phyloP scores from a whole-genome alignment of 2,113 vertebrate genomes.

The Zingel zingel region DNA sequence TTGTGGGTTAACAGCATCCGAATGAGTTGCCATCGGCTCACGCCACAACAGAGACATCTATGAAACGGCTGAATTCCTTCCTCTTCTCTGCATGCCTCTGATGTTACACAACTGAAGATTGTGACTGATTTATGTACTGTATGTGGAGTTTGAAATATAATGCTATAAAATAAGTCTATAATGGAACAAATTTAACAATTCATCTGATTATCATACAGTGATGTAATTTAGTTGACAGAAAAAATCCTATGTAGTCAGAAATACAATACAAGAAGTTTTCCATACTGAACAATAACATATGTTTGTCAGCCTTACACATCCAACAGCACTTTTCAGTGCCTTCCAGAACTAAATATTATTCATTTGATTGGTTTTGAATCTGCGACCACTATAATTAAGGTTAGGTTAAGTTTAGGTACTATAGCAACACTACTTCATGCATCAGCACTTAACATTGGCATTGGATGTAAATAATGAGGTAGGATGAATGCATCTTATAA shows the following conservation, averaged over 20 bases:
- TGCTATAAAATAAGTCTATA: neutral
- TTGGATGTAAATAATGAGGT: too few species aligned
- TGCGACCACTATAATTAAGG: neutral
- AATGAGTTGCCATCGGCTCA: slow-evolving; percentile 38
- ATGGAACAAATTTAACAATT: neutral
- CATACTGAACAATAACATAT: neutral
- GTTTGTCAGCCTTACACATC: too few species aligned
- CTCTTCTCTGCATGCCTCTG: neutral
- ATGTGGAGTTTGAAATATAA: neutral
- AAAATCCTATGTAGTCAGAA: neutral
- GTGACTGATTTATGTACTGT: neutral
- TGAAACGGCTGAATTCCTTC: slow-evolving; percentile 22
- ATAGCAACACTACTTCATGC: too few species aligned
- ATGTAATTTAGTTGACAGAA: neutral
- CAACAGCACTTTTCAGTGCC: too few species aligned
- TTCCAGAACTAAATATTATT: neutral
- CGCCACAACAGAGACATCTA: slow-evolving; percentile 25
- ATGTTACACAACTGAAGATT: neutral
- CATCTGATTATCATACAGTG: neutral
- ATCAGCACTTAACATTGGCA: too few species aligned
- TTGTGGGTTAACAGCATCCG: slow-evolving; percentile 66
- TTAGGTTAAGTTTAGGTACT: too few species aligned
- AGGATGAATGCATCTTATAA: too few species aligned
- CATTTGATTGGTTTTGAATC: neutral
- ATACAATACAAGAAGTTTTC: neutral